Evolutionary conservation across 2,888 invertebrate species (phyloP), one percentile per base, ranked within the genome.

Genomic region (Gonocerus acuteangulatus): DNA sequence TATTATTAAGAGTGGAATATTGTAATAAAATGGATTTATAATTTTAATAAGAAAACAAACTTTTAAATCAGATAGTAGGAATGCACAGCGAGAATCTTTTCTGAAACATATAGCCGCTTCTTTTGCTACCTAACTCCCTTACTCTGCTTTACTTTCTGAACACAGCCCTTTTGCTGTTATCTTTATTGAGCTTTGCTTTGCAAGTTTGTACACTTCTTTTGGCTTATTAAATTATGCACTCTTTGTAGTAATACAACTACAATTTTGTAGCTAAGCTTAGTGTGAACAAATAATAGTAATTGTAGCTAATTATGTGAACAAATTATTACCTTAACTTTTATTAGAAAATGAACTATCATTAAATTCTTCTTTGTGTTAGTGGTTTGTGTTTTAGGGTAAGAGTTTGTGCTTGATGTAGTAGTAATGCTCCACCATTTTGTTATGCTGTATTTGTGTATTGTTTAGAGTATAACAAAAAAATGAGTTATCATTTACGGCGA

Each of bases 51-150:
- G 9, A 27, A 27, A 27, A 9, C 27, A 48, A 49, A 60, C 36
- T n/a, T 32, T 52, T 39, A 27, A 34, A 60, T 18, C 21, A 54
- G 44, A 48, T 34, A 48, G 18, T 62, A 59, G 48, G 61, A 57
- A 54, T 61, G 65, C 80, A 80, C 79, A 73, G 72, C 73, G 81
- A 80, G 81, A 82, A 81, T 82, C 82, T 82, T 82, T 82, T 82
- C 82, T 82, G 82, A 82, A 82, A 82, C 80, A 75, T 79, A 78
- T 62, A 63, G 68, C 68, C 66, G 74, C 74, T 76, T 67, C 62
- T 54, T 62, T 65, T 69, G 62, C 64, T 58, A 51, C 21, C 21
- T 58, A 58, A 16, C 45, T 48, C 47, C 57, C 34, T 13, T 11
- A 47, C 36, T 62, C 3, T 39, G 54, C 54, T 54, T 54, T 42